Evolutionary conservation across 2,797 vertebrate species (phyloP), one percentile per base, ranked within the genome.

Genomic region (Leontopithecus rosalia): DNA sequence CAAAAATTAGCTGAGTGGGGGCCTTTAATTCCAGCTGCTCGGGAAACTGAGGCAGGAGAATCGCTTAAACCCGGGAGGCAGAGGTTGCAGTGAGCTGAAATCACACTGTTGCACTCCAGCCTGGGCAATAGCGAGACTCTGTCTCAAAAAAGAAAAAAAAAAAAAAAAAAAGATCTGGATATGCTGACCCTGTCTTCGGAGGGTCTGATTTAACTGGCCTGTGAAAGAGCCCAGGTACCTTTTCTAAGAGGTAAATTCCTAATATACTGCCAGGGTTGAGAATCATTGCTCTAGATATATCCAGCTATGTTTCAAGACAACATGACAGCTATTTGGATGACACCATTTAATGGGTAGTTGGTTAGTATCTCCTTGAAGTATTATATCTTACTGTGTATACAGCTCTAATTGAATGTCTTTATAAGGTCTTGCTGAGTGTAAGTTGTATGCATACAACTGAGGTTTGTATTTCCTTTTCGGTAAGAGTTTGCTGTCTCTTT

Each of bases 161-260:
- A 48, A 14, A 48, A 13, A 50, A 50, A 52, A 52, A 76, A 85
- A 89, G 50, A 90, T 82, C n/a, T 0, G 26, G 19, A 83, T 92
- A 64, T 72, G 43, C 80, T 95, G 84, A 55, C 24, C 17, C 8
- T 46, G 24, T 95, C 83, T 86, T 94, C 67, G 58, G 41, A 82
- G 67, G 39, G 39, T 95, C 24, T 95, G 46, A 83, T 92, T 89
- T 97, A 79, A 96, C 17, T 82, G 72, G 76, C 52, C 52, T 39
- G 43, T 94, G 70, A 77, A 89, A 50, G 76, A 90, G 70, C 33
- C 57, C 36, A 79, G 58, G 48, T 46, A 50, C 75, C 64, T 90
- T 92, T 90, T 67, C 61, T 87, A 90, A 61, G 41, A 81, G 67
- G 36, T 88, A 57, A 79, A 93, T 91, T 93, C 77, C 90, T 84